Percentiles rank a stretch among this genome's conserved stretches.
Evolutionary conservation across 2,113 vertebrate species (phyloP).

Genomic region (Hystrix brachyura): DNA sequence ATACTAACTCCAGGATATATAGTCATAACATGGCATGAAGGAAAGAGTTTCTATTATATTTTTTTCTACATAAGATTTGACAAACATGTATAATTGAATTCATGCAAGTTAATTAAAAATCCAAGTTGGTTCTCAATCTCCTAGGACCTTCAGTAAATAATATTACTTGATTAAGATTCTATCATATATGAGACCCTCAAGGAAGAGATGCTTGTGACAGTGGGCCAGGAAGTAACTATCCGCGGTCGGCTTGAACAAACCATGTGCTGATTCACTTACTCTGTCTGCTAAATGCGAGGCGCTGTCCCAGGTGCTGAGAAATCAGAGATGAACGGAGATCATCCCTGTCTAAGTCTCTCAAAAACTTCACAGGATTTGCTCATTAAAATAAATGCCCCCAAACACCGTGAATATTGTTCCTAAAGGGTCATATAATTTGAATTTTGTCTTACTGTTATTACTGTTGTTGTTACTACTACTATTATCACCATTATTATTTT

Average conservation of each 20-base stretch:
- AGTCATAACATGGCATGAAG: neutral
- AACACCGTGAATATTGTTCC: neutral
- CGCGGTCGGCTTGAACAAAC: neutral
- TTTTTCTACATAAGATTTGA: neutral
- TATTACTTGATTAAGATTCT: neutral
- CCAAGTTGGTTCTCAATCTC: neutral
- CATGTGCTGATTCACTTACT: neutral
- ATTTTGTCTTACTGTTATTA: neutral
- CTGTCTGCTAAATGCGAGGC: neutral
- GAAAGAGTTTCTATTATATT: neutral
- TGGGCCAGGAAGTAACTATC: neutral
- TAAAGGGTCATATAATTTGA: neutral
- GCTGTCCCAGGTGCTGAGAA: constrained; percentile 47
- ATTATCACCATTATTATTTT: neutral
- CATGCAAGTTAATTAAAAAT: neutral
- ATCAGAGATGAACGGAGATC: neutral
- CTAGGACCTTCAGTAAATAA: neutral
- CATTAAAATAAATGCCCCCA: neutral
- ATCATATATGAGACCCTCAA: neutral
- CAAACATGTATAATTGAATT: constrained; percentile 6
- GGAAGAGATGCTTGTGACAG: neutral
- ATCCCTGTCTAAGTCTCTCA: neutral
- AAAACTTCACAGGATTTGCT: neutral
- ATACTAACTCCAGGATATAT: neutral
- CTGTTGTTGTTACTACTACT: neutral